phyloP scores from a whole-genome alignment of 37 sponge, comb jelly and placozoan species.

The Spongilla lacustris region DNA sequence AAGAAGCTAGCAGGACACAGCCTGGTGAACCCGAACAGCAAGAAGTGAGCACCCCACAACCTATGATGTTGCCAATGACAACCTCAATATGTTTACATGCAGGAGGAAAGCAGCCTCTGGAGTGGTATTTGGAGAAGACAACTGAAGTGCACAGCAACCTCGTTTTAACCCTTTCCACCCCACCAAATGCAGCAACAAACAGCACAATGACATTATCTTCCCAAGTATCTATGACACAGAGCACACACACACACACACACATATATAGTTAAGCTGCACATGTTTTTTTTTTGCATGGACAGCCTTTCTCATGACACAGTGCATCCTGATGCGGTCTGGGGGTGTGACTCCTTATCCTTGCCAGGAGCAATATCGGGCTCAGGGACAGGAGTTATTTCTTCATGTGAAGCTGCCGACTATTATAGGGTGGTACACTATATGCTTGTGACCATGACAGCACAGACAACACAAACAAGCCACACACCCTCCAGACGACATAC shows the following conservation, averaged over 20 bases:
- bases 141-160: neutral
- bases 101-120: constrained; percentile 66
- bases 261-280: neutral
- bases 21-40: constrained; percentile 59
- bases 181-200: neutral
- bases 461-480: neutral
- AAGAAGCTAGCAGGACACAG: constrained; percentile 59
- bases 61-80: neutral
- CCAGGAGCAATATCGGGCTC: constrained; percentile 90
- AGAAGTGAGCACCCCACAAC: constrained; percentile 28
- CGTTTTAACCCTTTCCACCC: neutral
- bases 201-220: neutral
- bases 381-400: constrained; percentile 88
- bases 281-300: neutral
- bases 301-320: constrained; percentile 35
- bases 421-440: constrained; percentile 6
- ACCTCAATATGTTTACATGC: neutral
- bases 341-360: constrained; percentile 48
- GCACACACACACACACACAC: neutral
- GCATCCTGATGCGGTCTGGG: constrained; percentile 88
- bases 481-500: neutral
- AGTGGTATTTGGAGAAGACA: constrained; percentile 58
- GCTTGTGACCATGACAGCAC: neutral
- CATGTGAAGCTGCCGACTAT: constrained; percentile 61
- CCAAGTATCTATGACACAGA: neutral